Percentiles rank a stretch among this genome's conserved stretches.
These are phyloP conservation scores for Brachyalestes nurse DNA, from an alignment of 2,797 vertebrate genomes.

Conservation along the genomic window DNA sequence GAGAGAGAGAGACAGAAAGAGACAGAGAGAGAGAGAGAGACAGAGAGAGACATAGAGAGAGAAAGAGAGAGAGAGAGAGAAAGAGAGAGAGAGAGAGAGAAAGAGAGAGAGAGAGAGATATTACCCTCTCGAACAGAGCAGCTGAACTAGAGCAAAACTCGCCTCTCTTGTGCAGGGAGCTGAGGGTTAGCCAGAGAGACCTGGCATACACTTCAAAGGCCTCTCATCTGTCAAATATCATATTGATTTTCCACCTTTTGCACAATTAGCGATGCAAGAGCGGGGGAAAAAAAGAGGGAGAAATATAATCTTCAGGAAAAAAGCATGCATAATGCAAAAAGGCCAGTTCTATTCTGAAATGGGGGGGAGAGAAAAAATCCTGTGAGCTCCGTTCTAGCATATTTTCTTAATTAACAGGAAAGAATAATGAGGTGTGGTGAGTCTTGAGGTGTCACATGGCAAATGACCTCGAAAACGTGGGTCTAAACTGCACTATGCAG, in stretches of 20 bases:
- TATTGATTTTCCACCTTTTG: constrained; percentile 82
- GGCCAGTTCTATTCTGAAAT: constrained; percentile 54
- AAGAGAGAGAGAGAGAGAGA: constrained; percentile 15
- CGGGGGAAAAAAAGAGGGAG: constrained; percentile 66
- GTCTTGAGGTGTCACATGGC: constrained; percentile 61
- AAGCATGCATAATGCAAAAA: constrained; percentile 67
- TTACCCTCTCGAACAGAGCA: constrained; percentile 48
- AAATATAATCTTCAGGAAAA: constrained; percentile 68
- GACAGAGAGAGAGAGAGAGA: neutral
- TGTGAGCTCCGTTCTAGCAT: constrained; percentile 62
- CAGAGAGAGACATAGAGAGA: constrained; percentile 29
- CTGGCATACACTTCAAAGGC: constrained; percentile 80
- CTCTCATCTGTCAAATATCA: constrained; percentile 81
- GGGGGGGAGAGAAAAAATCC: constrained; percentile 47
- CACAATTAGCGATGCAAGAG: constrained; percentile 77
- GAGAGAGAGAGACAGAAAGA: constrained; percentile 21
- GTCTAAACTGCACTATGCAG: neutral
- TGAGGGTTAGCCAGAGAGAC: constrained; percentile 69
- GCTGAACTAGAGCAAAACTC: constrained; percentile 58
- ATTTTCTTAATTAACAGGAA: constrained; percentile 64
- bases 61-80: neutral
- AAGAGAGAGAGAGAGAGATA: constrained; percentile 29
- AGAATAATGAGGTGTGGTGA: constrained; percentile 66
- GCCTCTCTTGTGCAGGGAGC: constrained; percentile 69
- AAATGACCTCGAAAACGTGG: constrained; percentile 34